A percentile compares a stretch with the other conserved stretches of the same genome.
These are phyloP conservation scores for Epinotia nisella DNA, from an alignment of 2,888 invertebrate species.

Conservation along the genomic window DNA sequence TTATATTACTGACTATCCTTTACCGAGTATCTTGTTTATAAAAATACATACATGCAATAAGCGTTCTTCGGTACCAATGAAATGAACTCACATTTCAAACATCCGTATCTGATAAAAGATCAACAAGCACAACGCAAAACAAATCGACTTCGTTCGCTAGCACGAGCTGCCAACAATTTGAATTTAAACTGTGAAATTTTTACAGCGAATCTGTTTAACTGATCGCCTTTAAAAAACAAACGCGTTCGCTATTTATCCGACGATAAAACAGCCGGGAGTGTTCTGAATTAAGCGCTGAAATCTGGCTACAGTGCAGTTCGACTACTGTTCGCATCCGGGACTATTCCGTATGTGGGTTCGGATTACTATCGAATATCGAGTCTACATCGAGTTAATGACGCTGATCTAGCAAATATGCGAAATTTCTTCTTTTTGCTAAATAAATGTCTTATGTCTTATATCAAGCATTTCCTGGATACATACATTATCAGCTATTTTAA, in stretches of 20 bases:
- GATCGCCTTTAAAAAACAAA: conserved; percentile 36
- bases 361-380: neutral
- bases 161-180: conserved; percentile 2
- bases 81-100: neutral
- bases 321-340: conserved; percentile 31
- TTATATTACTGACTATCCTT: no score
- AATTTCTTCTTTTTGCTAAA: no score
- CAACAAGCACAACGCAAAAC: conserved; percentile 10
- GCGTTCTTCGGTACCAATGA: neutral
- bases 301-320: conserved; percentile 38
- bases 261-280: conserved; percentile 33
- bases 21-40: no score
- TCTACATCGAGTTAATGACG: neutral
- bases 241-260: conserved; percentile 21
- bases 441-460: no score
- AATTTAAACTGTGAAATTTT: conserved; percentile 17
- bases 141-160: conserved; percentile 4
- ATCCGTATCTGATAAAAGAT: neutral
- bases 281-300: conserved; percentile 40
- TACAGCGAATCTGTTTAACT: neutral
- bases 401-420: neutral
- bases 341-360: conserved; percentile 14
- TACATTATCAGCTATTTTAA: no score
- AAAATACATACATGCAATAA: neutral
- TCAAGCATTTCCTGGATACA: no score